Percentiles rank a stretch among this genome's conserved stretches.
Evolutionary conservation across 1,140 invertebrate species (phyloP).

Genomic region (Caerostris extrusa): DNA sequence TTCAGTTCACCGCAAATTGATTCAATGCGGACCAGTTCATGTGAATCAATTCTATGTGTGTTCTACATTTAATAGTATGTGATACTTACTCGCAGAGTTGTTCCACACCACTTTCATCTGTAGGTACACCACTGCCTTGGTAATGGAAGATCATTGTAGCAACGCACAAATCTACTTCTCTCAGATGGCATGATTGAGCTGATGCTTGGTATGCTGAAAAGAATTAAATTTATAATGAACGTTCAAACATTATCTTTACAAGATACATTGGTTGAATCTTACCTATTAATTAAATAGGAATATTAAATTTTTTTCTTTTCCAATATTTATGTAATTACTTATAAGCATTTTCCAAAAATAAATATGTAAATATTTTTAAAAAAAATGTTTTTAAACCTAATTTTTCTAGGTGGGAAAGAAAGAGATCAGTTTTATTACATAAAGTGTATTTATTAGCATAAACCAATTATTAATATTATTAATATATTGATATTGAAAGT

Average conservation of each 20-base stretch:
- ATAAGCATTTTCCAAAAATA: background rate
- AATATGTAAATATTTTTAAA: background rate
- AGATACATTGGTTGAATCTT: background rate
- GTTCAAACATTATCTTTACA: background rate
- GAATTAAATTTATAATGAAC: background rate
- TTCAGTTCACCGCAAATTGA: no score
- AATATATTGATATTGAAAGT: no score
- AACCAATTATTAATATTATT: no score
- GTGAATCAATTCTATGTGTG: no score
- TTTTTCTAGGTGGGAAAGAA: no score
- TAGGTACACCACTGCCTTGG: constrained; percentile 78
- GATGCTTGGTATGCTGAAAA: constrained; percentile 60
- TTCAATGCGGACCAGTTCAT: no score
- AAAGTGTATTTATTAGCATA: no score
- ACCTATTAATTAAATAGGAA: background rate
- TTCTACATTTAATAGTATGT: no score
- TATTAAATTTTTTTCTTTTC: background rate
- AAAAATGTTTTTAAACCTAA: no score
- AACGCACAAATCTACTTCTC: constrained; percentile 79
- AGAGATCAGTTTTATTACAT: no score
- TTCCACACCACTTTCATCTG: constrained; percentile 78
- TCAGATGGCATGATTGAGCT: constrained; percentile 78
- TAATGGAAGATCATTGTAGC: constrained; percentile 78
- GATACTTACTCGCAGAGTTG: constrained; percentile 79
- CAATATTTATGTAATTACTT: background rate